phyloP scores from a whole-genome alignment of 2,888 invertebrate species.

The Malacosoma neustria region DNA sequence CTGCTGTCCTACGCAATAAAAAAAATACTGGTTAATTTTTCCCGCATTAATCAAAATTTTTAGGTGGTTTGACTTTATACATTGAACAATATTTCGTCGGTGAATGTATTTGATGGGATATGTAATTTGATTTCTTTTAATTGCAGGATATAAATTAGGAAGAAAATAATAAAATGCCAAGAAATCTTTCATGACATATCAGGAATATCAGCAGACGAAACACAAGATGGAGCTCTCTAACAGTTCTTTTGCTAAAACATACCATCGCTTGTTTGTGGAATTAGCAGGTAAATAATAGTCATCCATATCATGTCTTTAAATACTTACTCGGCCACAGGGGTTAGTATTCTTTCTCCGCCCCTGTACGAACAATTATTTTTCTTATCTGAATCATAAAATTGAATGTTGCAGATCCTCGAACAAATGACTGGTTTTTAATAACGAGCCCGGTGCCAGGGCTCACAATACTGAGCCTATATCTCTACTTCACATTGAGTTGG shows the following conservation, averaged over 20 bases:
- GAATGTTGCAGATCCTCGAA: constrained; percentile 76
- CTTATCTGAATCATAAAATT: background rate
- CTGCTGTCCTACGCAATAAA: too few relatives aligned
- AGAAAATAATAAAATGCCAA: constrained; percentile 40
- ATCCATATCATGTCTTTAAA: too few relatives aligned
- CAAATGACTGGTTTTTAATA: constrained; percentile 84
- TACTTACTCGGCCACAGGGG: too few relatives aligned
- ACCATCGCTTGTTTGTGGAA: constrained; percentile 78
- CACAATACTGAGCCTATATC: constrained; percentile 78
- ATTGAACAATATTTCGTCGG: too few relatives aligned
- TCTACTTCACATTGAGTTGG: constrained; percentile 83
- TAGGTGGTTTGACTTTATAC: too few relatives aligned
- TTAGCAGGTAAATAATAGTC: constrained; percentile 78
- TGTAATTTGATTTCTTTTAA: constrained; percentile 10
- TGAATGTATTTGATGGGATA: constrained; percentile 1
- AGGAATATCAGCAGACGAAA: constrained; percentile 12
- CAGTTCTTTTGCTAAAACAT: constrained; percentile 77
- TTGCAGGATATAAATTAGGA: constrained; percentile 33
- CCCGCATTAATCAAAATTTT: too few relatives aligned
- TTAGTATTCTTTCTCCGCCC: too few relatives aligned
- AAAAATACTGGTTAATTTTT: too few relatives aligned
- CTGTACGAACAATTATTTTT: too few relatives aligned
- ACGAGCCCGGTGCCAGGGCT: constrained; percentile 80
- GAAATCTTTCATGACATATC: constrained; percentile 39
- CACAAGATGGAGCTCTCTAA: constrained; percentile 72